Percentiles rank a stretch among this genome's conserved stretches.
phyloP scores from a whole-genome alignment of 2,888 invertebrate genomes.

The Eudemis profundana region DNA sequence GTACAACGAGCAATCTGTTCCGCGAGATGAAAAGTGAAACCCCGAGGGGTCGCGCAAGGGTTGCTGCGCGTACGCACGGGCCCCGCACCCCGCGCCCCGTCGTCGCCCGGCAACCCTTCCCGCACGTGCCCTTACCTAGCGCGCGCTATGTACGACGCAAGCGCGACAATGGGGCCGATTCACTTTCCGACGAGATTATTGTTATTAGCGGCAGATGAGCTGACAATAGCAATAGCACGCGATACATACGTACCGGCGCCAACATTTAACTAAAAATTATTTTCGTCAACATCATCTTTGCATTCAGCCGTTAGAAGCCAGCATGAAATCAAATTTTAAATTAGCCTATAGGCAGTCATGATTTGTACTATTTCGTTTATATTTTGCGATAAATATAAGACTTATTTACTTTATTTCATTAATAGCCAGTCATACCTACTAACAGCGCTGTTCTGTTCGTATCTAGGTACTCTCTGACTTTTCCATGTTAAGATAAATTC shows the following conservation, averaged over 20 bases:
- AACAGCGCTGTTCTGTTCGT: no score
- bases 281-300: not conserved
- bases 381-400: no score
- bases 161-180: constrained; percentile 53
- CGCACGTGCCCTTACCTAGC: constrained; percentile 53
- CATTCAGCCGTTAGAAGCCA: not conserved
- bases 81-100: constrained; percentile 41
- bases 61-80: constrained; percentile 61
- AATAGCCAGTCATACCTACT: no score
- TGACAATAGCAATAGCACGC: constrained; percentile 18
- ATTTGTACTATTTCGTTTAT: no score
- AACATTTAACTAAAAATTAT: not conserved
- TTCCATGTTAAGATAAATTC: no score
- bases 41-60: constrained; percentile 61
- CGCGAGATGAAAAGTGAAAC: constrained; percentile 64
- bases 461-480: no score
- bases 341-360: no score
- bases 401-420: no score
- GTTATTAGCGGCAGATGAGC: constrained; percentile 39
- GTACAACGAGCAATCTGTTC: constrained; percentile 67
- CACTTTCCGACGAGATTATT: constrained; percentile 54
- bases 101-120: constrained; percentile 45
- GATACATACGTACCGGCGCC: not conserved
- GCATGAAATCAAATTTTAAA: no score
- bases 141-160: constrained; percentile 48